Evolutionary conservation across 2,113 vertebrate genomes (phyloP).

Genomic region (Sterrhoptilus dennistouni): DNA sequence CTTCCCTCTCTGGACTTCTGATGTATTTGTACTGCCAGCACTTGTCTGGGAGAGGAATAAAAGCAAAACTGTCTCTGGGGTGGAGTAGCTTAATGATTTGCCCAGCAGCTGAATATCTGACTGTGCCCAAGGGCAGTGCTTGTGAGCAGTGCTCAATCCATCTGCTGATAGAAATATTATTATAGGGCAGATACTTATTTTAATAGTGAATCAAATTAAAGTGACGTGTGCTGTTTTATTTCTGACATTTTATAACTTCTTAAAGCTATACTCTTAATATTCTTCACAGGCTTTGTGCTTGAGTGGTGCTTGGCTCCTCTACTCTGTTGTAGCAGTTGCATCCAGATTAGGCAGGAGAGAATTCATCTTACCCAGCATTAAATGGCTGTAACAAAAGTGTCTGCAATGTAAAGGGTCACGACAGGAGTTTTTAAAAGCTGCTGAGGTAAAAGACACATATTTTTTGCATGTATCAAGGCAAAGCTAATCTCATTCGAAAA

Average conservation of each 20-base stretch:
- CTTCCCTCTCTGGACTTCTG: background rate
- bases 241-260: background rate
- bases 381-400: background rate
- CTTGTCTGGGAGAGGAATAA: background rate
- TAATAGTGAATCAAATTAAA: background rate
- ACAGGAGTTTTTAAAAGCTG: background rate
- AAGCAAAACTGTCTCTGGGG: background rate
- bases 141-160: background rate
- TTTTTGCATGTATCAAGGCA: background rate
- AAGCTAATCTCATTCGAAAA: background rate
- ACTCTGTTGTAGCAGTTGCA: background rate
- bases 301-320: background rate
- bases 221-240: background rate
- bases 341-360: background rate
- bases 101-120: background rate
- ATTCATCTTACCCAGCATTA: background rate
- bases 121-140: background rate
- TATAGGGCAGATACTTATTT: background rate
- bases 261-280: background rate
- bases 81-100: background rate
- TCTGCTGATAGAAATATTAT: background rate
- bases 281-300: background rate
- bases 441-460: rapidly evolving
- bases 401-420: background rate
- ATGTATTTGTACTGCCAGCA: background rate